A percentile compares a stretch with the other conserved stretches of the same genome.
Evolutionary conservation across 2,888 invertebrate species (phyloP).

Genomic region (Lithophane ornitopus): DNA sequence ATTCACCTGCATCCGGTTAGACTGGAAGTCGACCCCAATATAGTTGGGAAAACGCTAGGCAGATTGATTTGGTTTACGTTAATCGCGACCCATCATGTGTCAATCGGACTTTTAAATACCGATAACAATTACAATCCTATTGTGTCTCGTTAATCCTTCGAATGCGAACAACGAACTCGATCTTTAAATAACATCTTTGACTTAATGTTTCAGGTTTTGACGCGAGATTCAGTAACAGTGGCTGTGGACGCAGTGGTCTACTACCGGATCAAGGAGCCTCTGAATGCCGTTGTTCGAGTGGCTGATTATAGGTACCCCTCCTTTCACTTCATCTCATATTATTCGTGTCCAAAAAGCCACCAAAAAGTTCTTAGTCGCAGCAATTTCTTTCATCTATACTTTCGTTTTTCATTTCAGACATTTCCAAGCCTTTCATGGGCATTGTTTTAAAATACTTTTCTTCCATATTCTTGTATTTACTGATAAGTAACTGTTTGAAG

Average conservation of each 20-base stretch:
- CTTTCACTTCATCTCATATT: not conserved
- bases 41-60: too few relatives aligned
- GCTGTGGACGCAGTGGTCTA: conserved; percentile 97
- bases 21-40: too few relatives aligned
- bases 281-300: conserved; percentile 94
- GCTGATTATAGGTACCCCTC: conserved; percentile 92
- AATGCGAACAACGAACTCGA: not conserved
- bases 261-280: conserved; percentile 94
- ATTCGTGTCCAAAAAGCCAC: not conserved
- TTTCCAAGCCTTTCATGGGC: not conserved
- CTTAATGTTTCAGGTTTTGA: conserved; percentile 92
- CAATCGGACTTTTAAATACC: too few relatives aligned
- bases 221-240: conserved; percentile 98
- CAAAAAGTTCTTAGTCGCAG: not conserved
- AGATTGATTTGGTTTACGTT: too few relatives aligned
- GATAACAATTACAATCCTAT: too few relatives aligned
- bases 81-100: too few relatives aligned
- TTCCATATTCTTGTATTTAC: not conserved
- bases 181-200: not conserved
- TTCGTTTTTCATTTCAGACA: not conserved
- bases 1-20: too few relatives aligned
- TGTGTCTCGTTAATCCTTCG: too few relatives aligned
- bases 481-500: not conserved
- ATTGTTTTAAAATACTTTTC: not conserved
- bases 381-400: not conserved